Percentiles rank a stretch among this genome's conserved stretches.
Evolutionary conservation across 2,888 invertebrate species (phyloP).

Genomic region (Pseudolycoriella hygida): DNA sequence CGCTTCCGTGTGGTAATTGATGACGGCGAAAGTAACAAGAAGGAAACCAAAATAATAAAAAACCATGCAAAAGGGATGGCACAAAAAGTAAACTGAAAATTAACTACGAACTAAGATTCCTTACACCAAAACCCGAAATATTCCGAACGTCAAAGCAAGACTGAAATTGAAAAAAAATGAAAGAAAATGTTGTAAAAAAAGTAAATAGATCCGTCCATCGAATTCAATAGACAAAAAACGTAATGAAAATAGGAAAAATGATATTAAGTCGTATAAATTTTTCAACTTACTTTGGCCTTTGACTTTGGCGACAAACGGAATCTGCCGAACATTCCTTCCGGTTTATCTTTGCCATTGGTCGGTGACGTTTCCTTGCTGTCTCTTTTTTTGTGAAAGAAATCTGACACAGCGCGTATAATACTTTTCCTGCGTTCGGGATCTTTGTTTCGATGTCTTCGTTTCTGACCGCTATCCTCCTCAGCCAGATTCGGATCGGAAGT

Average conservation of each 20-base stretch:
- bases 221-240: neutral
- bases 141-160: slow-evolving; percentile 38
- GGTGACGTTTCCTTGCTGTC: slow-evolving; percentile 30
- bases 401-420: slow-evolving; percentile 68
- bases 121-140: slow-evolving; percentile 28
- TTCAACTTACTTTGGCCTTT: slow-evolving; percentile 7
- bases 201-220: neutral
- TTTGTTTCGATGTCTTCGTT: slow-evolving; percentile 28
- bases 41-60: neutral
- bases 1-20: neutral
- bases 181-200: slow-evolving; percentile 5
- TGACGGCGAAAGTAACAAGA: neutral
- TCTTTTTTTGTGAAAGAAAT: slow-evolving; percentile 60
- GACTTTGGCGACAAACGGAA: slow-evolving; percentile 40
- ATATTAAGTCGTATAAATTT: neutral
- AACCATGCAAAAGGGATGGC: neutral
- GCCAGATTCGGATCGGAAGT: slow-evolving; percentile 40
- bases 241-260: neutral
- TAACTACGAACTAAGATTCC: slow-evolving; percentile 11
- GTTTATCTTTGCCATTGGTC: slow-evolving; percentile 13
- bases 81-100: neutral
- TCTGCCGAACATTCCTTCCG: slow-evolving; percentile 32
- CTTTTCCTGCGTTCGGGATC: slow-evolving; percentile 60
- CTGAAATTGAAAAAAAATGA: slow-evolving; percentile 25
- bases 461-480: slow-evolving; percentile 15